A percentile compares a stretch with the other conserved stretches of the same genome.
Conservation (phyloP, 1,140 invertebrate species). For the Drosophila nigromelanica region DNA sequence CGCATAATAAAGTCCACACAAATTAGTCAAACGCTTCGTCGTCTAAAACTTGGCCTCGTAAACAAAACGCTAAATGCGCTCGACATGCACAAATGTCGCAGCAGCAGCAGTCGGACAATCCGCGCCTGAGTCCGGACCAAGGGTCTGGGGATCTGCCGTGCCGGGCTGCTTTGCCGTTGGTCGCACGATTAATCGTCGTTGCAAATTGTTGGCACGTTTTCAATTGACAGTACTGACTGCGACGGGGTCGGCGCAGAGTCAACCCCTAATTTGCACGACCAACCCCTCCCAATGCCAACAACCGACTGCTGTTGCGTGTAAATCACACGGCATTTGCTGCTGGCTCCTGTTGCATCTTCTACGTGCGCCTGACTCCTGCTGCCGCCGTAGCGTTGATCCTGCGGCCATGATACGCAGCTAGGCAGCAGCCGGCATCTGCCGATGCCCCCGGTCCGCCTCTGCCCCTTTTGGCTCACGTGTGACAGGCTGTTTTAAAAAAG, state of each 20-base stretch:
- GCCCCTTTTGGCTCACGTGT: slow-evolving; percentile 49
- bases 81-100: slow-evolving; percentile 58
- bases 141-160: not conserved
- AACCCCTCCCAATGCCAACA: slow-evolving; percentile 11
- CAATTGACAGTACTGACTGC: slow-evolving; percentile 76
- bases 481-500: slow-evolving; percentile 71
- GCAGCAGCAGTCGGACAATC: not conserved
- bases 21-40: slow-evolving; percentile 60
- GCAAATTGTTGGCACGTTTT: slow-evolving; percentile 84
- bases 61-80: slow-evolving; percentile 72
- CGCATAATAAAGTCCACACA: slow-evolving; percentile 70
- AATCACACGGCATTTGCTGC: slow-evolving; percentile 77
- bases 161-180: slow-evolving; percentile 54
- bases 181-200: slow-evolving; percentile 83
- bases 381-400: slow-evolving; percentile 45
- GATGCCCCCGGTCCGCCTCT: not conserved
- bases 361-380: slow-evolving; percentile 51
- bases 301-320: slow-evolving; percentile 61
- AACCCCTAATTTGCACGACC: slow-evolving; percentile 77
- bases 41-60: slow-evolving; percentile 60
- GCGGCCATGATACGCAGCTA: slow-evolving; percentile 37
- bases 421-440: slow-evolving; percentile 1
- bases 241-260: slow-evolving; percentile 27
- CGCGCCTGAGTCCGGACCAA: not conserved
- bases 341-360: slow-evolving; percentile 79